Conservation (phyloP, 2,888 invertebrate genomes). For the Aporophyla lueneburgensis region DNA sequence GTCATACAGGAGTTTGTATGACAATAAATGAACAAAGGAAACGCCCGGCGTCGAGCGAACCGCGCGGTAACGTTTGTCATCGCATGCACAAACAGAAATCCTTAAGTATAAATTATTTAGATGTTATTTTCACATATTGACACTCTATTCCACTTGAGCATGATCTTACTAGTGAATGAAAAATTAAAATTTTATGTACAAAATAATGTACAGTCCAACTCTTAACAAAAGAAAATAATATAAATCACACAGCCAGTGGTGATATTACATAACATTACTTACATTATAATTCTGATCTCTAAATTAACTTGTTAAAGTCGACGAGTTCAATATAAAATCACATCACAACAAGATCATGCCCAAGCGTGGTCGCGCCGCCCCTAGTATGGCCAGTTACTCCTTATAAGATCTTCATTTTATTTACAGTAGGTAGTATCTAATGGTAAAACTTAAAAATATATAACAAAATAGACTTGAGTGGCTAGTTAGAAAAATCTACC, state of each 20-base stretch:
- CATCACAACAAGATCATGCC: constrained; percentile 66
- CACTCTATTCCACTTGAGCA: constrained; percentile 66
- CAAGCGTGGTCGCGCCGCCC: constrained; percentile 72
- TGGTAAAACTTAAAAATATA: constrained; percentile 90
- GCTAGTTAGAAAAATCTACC: constrained; percentile 85
- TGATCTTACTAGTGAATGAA: constrained; percentile 54
- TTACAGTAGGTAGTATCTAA: constrained; percentile 82
- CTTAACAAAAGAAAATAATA: constrained; percentile 59
- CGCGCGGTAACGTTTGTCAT: constrained; percentile 21
- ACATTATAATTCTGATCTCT: constrained; percentile 55
- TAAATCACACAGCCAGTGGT: constrained; percentile 64
- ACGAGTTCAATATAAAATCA: constrained; percentile 48
- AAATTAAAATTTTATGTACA: constrained; percentile 61
- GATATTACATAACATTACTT: constrained; percentile 61
- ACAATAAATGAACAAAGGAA: constrained; percentile 30
- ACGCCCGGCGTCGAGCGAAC: constrained; percentile 33
- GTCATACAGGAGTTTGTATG: constrained; percentile 39
- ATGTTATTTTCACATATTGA: constrained; percentile 74
- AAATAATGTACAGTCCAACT: constrained; percentile 57
- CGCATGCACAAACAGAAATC: constrained; percentile 62
- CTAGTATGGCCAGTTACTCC: constrained; percentile 79
- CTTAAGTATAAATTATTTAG: constrained; percentile 73
- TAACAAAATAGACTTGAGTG: constrained; percentile 89
- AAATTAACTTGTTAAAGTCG: constrained; percentile 45
- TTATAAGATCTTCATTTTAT: constrained; percentile 85